Conservation (phyloP, 1,140 invertebrate genomes). For the Rhizoglyphus robini region DNA sequence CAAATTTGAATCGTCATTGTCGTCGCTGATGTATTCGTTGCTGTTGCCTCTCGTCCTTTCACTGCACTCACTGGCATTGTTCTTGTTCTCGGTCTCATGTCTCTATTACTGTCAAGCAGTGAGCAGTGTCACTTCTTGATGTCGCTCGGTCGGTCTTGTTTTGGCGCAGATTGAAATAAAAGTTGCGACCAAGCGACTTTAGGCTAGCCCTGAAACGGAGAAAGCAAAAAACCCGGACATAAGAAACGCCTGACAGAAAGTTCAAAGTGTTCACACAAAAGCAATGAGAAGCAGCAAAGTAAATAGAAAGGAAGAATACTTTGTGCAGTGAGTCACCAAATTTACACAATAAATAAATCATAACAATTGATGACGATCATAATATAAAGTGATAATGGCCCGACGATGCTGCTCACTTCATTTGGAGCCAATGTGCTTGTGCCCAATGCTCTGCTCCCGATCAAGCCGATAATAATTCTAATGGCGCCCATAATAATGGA, state of each 20-base stretch:
- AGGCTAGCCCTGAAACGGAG: too few species aligned
- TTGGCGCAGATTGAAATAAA: not conserved
- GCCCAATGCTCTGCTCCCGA: not conserved
- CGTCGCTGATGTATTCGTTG: slow-evolving; percentile 1
- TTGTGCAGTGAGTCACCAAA: not conserved
- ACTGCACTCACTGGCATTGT: not conserved
- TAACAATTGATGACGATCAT: slow-evolving; percentile 14
- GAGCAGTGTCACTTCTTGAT: not conserved
- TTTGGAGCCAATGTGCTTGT: too few species aligned
- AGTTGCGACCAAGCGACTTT: too few species aligned
- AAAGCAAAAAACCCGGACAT: too few species aligned
- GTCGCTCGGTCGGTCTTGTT: not conserved
- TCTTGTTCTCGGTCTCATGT: not conserved
- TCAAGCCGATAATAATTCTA: slow-evolving; percentile 6
- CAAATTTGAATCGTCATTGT: slow-evolving; percentile 15
- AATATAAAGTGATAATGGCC: slow-evolving; percentile 13
- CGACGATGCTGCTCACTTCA: not conserved
- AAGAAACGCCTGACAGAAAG: not conserved
- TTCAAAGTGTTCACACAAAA: not conserved
- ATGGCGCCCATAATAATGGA: slow-evolving; percentile 4
- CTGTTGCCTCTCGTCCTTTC: not conserved
- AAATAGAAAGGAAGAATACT: not conserved
- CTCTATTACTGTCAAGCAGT: slow-evolving; percentile 10
- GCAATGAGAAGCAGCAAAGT: not conserved
- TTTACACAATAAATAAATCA: slow-evolving; percentile 15